Evolutionary conservation across 2,797 vertebrate genomes (phyloP), one percentile per base, ranked within the genome.

Genomic region (Megaceryle alcyon): DNA sequence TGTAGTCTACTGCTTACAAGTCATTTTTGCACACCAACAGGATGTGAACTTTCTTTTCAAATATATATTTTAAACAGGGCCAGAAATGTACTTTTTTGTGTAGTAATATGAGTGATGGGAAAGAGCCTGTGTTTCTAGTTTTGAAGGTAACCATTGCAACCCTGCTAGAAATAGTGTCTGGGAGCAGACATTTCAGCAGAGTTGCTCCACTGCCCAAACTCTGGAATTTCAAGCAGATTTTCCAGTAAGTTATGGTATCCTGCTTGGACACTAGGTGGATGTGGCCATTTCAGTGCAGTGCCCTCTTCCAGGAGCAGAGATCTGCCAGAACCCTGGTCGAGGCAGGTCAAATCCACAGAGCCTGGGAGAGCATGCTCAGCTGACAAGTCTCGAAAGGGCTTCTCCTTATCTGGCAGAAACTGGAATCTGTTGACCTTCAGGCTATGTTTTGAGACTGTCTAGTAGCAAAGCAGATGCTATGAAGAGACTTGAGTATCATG

Each of bases 341-440:
- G 53, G n/a, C 10, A 54, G 68, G 33, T 69, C 54, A 65, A 17
- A 61, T 3, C 3, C 0, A 0, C 1, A 0, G 53, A 41, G 21
- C 25, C 11, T 12, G 19, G 37, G n/a, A 49, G 15, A 82, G 31
- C 14, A 28, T 57, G 70, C 41, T 80, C 64, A 72, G 14, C 14
- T 90, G 63, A 12, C 53, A 83, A 28, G 44, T 48, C 28, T 63
- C 43, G 76, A 77, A 72, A 39, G 21, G 44, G 9, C 29, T 86
- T 68, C 20, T 80, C 53, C 48, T 64, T 7, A 5, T 57, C 57
- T 35, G 39, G 14, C 61, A 68, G 73, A 71, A 57, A 18, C 28
- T 70, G 41, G 12, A 79, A 28, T 29, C n/a, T 61, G 5, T 49
- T 71, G 46, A 15, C 26, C 77, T 86, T 78, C 46, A 71, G 57